These are phyloP conservation scores for Kryptolebias marmoratus DNA, from an alignment of 2,113 vertebrate species.

Conservation along the genomic window DNA sequence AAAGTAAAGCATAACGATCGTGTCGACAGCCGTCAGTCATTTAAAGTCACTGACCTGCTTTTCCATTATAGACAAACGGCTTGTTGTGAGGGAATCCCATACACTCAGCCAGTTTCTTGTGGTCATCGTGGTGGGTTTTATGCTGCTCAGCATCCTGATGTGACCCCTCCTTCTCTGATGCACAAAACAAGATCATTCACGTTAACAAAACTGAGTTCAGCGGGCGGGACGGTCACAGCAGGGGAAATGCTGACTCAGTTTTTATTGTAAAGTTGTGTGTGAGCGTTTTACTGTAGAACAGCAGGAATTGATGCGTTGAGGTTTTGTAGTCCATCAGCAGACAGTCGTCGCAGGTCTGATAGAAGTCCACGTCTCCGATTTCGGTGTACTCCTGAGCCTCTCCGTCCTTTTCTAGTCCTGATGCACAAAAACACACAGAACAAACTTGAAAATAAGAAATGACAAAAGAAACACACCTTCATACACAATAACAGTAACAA, in stretches of 20 bases:
- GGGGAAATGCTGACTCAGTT: background rate
- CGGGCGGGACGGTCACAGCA: too few relatives aligned
- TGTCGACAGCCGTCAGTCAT: background rate
- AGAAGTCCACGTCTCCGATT: background rate
- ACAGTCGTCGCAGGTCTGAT: background rate
- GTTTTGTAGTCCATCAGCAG: background rate
- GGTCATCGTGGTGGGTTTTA: background rate
- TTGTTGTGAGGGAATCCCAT: background rate
- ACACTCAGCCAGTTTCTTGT: conserved; percentile 6
- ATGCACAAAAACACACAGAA: background rate
- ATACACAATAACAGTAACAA: too few relatives aligned
- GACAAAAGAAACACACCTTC: too few relatives aligned
- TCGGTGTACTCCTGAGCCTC: background rate
- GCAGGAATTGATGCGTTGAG: background rate
- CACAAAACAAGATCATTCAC: background rate
- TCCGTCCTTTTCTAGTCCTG: background rate
- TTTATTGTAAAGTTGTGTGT: background rate
- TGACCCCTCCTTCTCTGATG: conserved; percentile 4
- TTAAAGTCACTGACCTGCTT: background rate
- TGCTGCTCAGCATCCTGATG: conserved; percentile 2
- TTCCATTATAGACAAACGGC: background rate
- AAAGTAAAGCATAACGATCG: too few relatives aligned
- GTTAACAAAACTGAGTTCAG: too few relatives aligned
- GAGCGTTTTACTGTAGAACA: conserved; percentile 6
- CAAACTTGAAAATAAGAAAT: too few relatives aligned